Conservation (phyloP, 2,797 vertebrate genomes). For the Sebastes taczanowskii region DNA sequence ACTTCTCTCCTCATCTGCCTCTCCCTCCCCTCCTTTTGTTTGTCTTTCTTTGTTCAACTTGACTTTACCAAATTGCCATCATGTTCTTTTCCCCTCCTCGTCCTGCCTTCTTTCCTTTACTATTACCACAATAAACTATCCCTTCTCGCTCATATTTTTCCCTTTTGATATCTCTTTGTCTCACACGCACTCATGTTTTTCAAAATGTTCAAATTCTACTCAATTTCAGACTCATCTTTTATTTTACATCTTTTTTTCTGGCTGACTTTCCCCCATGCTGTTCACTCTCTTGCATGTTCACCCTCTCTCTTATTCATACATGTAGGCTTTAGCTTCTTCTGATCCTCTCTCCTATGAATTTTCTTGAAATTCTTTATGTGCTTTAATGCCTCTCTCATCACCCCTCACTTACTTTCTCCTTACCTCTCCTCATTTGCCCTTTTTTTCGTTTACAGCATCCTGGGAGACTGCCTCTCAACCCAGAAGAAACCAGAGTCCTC, state of each 20-base stretch:
- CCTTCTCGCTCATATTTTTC: not conserved
- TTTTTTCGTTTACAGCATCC: conserved; percentile 25
- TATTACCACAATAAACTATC: not conserved
- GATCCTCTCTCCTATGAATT: not conserved
- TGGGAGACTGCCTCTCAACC: conserved; percentile 18
- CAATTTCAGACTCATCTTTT: not conserved
- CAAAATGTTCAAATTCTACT: not conserved
- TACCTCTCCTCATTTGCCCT: not conserved
- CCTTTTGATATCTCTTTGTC: not conserved
- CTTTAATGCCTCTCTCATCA: not conserved
- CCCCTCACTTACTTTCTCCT: not conserved
- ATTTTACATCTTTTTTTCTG: not conserved
- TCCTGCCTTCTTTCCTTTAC: not conserved
- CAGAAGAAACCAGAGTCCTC: not conserved
- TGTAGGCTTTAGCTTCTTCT: not conserved
- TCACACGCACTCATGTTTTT: not conserved
- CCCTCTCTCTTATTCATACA: conserved; percentile 1
- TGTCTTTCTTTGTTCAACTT: not conserved
- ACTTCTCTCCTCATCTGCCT: not conserved
- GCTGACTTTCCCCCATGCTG: not conserved
- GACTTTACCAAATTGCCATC: not conserved
- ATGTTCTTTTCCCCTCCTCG: not conserved
- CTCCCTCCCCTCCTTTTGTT: not conserved
- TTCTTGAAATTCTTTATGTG: conserved; percentile 6
- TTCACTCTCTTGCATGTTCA: not conserved